Percentiles rank a stretch among this genome's conserved stretches.
phyloP scores from a whole-genome alignment of 2,797 vertebrate genomes.

The Poeciliopsis infans region DNA sequence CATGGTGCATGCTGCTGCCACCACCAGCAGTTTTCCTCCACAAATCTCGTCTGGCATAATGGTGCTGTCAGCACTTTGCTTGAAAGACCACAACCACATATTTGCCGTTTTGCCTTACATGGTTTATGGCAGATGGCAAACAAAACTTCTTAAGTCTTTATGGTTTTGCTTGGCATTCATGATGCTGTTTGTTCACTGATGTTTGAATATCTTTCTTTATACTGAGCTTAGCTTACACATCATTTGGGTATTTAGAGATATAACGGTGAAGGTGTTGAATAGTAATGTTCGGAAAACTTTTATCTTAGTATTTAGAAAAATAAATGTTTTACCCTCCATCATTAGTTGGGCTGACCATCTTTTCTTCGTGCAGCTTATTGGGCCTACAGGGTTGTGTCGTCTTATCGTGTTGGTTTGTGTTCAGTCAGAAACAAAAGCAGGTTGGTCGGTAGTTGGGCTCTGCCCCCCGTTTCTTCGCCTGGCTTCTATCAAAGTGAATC shows the following conservation, averaged over 20 bases:
- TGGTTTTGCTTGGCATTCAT: background rate
- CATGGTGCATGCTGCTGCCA: background rate
- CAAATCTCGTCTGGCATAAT: background rate
- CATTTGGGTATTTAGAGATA: background rate
- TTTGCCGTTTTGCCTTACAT: background rate
- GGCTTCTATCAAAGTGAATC: constrained; percentile 76
- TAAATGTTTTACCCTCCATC: background rate
- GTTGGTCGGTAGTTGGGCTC: constrained; percentile 42
- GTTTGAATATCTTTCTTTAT: constrained; percentile 3
- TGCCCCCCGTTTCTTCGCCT: constrained; percentile 51
- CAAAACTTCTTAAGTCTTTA: background rate
- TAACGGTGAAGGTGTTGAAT: background rate
- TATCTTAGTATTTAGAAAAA: background rate
- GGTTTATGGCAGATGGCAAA: background rate
- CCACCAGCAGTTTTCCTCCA: background rate
- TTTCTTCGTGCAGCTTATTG: background rate
- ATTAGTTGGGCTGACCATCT: background rate
- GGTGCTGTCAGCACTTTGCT: background rate
- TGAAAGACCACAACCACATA: background rate
- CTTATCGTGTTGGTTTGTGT: constrained; percentile 36
- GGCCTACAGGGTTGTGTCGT: constrained; percentile 1
- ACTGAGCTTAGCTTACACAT: background rate
- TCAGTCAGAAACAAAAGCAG: constrained; percentile 40
- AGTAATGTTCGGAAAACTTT: background rate
- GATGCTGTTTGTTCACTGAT: background rate